A percentile compares a stretch with the other conserved stretches of the same genome.
phyloP scores from a whole-genome alignment of 2,113 vertebrate genomes.

The Lophura nycthemera region DNA sequence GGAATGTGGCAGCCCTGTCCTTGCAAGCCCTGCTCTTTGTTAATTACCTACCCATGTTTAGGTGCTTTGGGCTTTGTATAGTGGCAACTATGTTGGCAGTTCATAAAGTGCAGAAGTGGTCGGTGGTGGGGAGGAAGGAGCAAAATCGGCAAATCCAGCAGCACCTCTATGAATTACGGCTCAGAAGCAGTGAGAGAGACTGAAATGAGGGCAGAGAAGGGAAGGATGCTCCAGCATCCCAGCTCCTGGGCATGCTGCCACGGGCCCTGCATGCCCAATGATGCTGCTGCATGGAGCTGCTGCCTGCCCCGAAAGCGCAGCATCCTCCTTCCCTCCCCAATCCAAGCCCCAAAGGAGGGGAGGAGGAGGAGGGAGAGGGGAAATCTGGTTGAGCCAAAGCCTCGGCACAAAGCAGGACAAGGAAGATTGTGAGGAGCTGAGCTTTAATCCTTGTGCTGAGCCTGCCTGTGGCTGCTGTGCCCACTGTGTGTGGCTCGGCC shows the following conservation, averaged over 20 bases:
- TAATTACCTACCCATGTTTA: background rate
- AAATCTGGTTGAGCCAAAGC: background rate
- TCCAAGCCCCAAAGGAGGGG: rapidly evolving
- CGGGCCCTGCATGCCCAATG: rapidly evolving
- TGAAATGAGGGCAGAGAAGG: background rate
- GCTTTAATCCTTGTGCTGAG: background rate
- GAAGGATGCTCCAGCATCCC: rapidly evolving
- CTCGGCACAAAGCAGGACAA: background rate
- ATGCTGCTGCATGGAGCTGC: background rate
- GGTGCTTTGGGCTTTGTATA: background rate
- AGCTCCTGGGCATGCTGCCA: background rate
- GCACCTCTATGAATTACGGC: background rate
- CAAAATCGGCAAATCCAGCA: background rate
- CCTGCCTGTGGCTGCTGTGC: background rate
- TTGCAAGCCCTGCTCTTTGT: background rate
- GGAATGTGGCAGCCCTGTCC: background rate
- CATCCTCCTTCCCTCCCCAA: background rate
- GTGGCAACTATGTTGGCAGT: background rate
- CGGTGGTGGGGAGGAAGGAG: background rate
- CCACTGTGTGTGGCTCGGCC: background rate
- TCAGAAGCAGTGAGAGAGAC: rapidly evolving
- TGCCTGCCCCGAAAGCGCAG: background rate
- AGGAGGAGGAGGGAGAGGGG: background rate
- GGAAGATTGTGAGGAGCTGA: background rate
- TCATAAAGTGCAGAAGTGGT: rapidly evolving